Base-by-base conservation (phyloP, 2,797 vertebrate species). In the Anguilla marmorata region DNA sequence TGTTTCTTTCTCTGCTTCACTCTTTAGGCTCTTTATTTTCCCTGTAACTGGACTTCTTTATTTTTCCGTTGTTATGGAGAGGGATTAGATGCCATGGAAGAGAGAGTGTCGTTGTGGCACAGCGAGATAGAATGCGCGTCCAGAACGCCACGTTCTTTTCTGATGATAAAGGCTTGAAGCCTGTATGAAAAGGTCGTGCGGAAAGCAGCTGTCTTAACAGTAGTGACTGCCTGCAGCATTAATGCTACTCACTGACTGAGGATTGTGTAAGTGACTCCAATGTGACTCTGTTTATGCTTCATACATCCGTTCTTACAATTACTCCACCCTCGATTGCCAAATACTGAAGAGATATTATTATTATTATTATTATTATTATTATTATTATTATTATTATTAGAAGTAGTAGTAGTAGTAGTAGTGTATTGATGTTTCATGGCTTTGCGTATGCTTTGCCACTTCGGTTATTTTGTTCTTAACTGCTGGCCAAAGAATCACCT, bases 11-110 rank as follows among this genome's bases (percentile, higher is more conserved):
- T 86, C 50, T 0, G 0, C 16, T 82, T 85, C n/a, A 90, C 90
- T 41, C 37, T 89, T 90, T 86, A 93, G 93, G 88, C 58, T 93
- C 94, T 96, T 92, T 94, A 95, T 95, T 92, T 91, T 19, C 0
- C 50, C 86, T 88, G 45, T 52, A 91, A 90, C 88, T 83, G 89
- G 89, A 9, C 60, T 86, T 86, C 88, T 91, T 90, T 93, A 92
- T 94, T 94, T 88, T 96, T 94, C 93, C 90, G 0, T 84, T 86
- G 84, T 63, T 45, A 0, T 24, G 84, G 88, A 87, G 89, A 89
- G 90, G 91, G 89, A 90, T 87, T 74, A 88, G 87, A 91, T 89
- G 89, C 86, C 89, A 92, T 89, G 85, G 90, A 88, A 3, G 69
- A 91, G 63, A 58, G 58, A 90, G 87, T 87, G 89, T 58, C 66